Base-by-base conservation (phyloP, 2,113 vertebrate genomes). In the Sapayoa aenigma region DNA sequence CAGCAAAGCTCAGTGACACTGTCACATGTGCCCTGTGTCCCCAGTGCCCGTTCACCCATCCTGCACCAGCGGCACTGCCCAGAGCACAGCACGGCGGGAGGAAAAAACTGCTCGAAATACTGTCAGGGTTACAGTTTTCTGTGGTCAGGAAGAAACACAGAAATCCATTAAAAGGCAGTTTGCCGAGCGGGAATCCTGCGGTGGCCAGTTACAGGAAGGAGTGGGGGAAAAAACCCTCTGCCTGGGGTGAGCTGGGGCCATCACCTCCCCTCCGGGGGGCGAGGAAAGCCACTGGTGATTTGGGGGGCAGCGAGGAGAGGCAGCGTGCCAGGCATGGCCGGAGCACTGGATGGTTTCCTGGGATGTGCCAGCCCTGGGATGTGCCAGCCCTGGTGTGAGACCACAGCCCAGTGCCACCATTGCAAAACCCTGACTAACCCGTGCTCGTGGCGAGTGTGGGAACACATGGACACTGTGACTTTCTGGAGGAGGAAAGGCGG, bases 1-100 rank as follows among this genome's bases (percentile, higher is more conserved):
- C 0, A 1, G 59, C 53, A 30, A 33, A 19, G 10, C 60, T 39
- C 3, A 3, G 49, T 14, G 66, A 39, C 42, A n/a, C 17, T 8
- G 0, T 12, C 12, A 14, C 39, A 11, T 0, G 0, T 2, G 19
- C 9, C 0, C 1, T 9, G 6, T 41, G 2, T 4, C 27, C 9
- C 33, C 2, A 0, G 63, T 6, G 28, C 23, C 46, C 0, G 2
- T 47, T 35, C 49, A 31, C 8, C 37, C 60, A 30, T 46, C 20
- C 42, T 41, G 42, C 2, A 1, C 42, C 9, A 0, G 18, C 21
- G 31, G 39, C 68, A 9, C 28, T 39, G 68, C 60, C 63, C 55
- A 6, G 58, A 47, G 47, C 71, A 8, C 1, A 0, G 63, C 5
- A 1, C 27, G 20, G 37, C 68, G 30, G 44, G 56, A 52, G 37